These are phyloP conservation scores for Gymnothorax reevesii DNA, from an alignment of 2,797 vertebrate species.

Conservation along the genomic window DNA sequence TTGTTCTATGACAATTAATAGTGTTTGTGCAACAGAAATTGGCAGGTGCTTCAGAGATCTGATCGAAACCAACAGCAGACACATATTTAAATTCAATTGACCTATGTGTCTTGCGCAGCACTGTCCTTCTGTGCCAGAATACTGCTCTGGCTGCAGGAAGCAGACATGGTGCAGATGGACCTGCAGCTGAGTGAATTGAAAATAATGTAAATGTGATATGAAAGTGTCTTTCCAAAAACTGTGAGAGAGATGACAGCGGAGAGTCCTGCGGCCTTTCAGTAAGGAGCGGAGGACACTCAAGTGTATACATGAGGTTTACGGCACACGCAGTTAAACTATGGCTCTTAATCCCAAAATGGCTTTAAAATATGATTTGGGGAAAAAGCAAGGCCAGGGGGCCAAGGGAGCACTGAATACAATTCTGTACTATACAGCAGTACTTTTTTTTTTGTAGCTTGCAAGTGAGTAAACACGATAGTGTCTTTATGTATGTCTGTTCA, in stretches of 20 bases:
- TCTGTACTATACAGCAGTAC: neutral
- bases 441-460: neutral
- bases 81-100: neutral
- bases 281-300: neutral
- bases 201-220: neutral
- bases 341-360: conserved; percentile 3
- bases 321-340: neutral
- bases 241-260: neutral
- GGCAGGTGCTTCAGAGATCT: neutral
- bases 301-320: neutral
- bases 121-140: neutral
- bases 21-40: neutral
- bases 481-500: too few species aligned
- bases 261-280: neutral
- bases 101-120: neutral
- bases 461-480: neutral
- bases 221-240: conserved; percentile 7
- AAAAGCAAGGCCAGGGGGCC: neutral
- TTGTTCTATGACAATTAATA: neutral
- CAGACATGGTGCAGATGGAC: neutral
- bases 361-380: neutral
- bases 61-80: too few species aligned
- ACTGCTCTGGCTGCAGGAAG: neutral
- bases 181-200: neutral
- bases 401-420: neutral